phyloP scores from a whole-genome alignment of 2,797 vertebrate genomes.

The Xenopus petersii region DNA sequence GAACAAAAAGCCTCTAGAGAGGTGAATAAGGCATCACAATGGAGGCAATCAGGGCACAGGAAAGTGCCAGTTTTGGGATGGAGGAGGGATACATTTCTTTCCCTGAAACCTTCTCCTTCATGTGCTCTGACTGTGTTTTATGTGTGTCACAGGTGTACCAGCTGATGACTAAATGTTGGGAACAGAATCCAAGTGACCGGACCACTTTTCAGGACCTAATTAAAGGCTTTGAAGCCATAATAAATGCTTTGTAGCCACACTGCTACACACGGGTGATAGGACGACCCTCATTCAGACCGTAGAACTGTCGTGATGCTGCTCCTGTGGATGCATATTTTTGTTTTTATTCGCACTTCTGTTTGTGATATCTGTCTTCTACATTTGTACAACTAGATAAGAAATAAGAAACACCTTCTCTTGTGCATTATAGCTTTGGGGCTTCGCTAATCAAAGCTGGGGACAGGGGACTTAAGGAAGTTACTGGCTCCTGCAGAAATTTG shows the following conservation, averaged over 20 bases:
- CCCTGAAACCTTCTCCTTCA: too few relatives aligned
- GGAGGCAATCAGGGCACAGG: neutral
- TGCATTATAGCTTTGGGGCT: too few relatives aligned
- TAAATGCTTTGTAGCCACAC: slow-evolving; percentile 56
- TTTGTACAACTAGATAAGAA: too few relatives aligned
- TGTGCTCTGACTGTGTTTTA: too few relatives aligned
- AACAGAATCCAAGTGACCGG: slow-evolving; percentile 72
- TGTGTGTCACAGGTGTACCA: slow-evolving; percentile 75
- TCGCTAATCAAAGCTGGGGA: too few relatives aligned
- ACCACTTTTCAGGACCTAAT: slow-evolving; percentile 86
- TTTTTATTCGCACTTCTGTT: neutral
- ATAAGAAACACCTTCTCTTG: too few relatives aligned
- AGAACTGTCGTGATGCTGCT: slow-evolving; percentile 16
- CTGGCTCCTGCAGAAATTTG: too few relatives aligned
- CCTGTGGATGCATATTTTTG: slow-evolving; percentile 29
- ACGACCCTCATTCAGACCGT: neutral
- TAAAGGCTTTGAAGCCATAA: slow-evolving; percentile 76
- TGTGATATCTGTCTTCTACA: slow-evolving; percentile 2
- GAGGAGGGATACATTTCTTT: too few relatives aligned
- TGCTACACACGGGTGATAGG: neutral
- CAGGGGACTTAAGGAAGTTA: too few relatives aligned
- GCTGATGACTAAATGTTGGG: slow-evolving; percentile 93
- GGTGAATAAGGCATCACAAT: too few relatives aligned
- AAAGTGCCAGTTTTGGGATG: neutral
- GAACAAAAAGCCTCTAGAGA: too few relatives aligned